Evolutionary conservation across 2,113 vertebrate species (phyloP), one percentile per base, ranked within the genome.

Genomic region (Ancistrus triradiatus): DNA sequence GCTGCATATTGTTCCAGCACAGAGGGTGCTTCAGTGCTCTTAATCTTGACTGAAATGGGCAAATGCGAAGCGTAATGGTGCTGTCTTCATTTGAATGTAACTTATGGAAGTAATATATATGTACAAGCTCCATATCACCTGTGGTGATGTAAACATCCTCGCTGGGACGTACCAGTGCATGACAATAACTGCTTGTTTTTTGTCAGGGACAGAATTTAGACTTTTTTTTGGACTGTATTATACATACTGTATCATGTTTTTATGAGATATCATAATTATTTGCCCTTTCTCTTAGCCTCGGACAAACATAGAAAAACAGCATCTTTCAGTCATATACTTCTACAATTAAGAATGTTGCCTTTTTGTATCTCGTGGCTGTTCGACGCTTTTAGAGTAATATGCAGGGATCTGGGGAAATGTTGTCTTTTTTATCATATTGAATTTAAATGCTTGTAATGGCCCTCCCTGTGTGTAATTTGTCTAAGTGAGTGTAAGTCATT

Each of bases 31-130:
- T 63, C 55, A 81, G 77, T 33, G 70, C 83, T 75, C 75, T 81
- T 77, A 77, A 86, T 84, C 82, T 80, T 75, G 66, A 21, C 22
- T 62, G 80, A 84, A 88, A 83, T 64, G 74, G 80, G 61, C 74
- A 67, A 77, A 79, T 77, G 75, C 80, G 28, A 69, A 74, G 79
- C 78, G 84, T 80, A 82, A 84, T 86, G 83, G 82, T 78, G 80
- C 76, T 69, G 77, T 82, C 80, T 87, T 80, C 83, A 83, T 84
- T 86, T 82, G 85, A 80, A 83, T 80, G 73, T 86, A 87, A 86
- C 79, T 84, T 88, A 87, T 88, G 82, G 83, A 80, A 81, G 82
- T 86, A 87, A 88, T 88, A 87, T 84, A 71, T 71, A 68, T n/a
- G n/a, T 60, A 18, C 82, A 75, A 72, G 78, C 61, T 70, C 69